phyloP scores from a whole-genome alignment of 2,888 invertebrate species.

The Hemithea aestivaria region DNA sequence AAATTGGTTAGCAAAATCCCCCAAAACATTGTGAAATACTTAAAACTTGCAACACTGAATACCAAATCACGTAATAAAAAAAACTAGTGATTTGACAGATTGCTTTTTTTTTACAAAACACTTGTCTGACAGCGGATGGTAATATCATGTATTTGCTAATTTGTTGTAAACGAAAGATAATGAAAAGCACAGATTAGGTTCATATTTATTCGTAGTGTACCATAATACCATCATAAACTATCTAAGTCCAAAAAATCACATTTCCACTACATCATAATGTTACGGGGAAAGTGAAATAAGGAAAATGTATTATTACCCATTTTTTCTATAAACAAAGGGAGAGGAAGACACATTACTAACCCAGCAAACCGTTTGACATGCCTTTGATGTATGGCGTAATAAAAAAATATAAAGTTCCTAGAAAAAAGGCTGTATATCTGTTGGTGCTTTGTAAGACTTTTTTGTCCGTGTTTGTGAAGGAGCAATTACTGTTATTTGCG shows the following conservation, averaged over 20 bases:
- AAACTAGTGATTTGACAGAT: too few relatives aligned
- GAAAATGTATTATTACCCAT: constrained; percentile 22
- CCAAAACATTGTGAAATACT: too few relatives aligned
- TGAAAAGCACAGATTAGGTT: too few relatives aligned
- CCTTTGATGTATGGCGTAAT: constrained; percentile 28
- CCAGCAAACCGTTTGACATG: constrained; percentile 24
- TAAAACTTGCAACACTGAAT: too few relatives aligned
- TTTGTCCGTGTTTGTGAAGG: constrained; percentile 3
- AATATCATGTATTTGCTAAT: too few relatives aligned
- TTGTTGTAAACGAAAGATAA: too few relatives aligned
- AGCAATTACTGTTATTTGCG: too few relatives aligned
- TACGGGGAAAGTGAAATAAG: constrained; percentile 18
- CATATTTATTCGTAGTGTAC: too few relatives aligned
- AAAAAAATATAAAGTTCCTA: constrained; percentile 19
- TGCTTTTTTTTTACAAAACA: too few relatives aligned
- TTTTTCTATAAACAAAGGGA: constrained; percentile 28
- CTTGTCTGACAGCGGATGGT: too few relatives aligned
- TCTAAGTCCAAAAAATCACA: constrained; percentile 14
- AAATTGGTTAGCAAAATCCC: too few relatives aligned
- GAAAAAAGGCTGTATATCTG: constrained; percentile 17
- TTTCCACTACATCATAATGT: constrained; percentile 20
- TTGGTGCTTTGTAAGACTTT: constrained; percentile 17
- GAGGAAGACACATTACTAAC: constrained; percentile 25
- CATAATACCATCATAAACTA: not conserved
- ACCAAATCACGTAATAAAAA: too few relatives aligned